These are phyloP conservation scores for Chiloscyllium plagiosum DNA, from an alignment of 2,113 vertebrate genomes.

Conservation along the genomic window DNA sequence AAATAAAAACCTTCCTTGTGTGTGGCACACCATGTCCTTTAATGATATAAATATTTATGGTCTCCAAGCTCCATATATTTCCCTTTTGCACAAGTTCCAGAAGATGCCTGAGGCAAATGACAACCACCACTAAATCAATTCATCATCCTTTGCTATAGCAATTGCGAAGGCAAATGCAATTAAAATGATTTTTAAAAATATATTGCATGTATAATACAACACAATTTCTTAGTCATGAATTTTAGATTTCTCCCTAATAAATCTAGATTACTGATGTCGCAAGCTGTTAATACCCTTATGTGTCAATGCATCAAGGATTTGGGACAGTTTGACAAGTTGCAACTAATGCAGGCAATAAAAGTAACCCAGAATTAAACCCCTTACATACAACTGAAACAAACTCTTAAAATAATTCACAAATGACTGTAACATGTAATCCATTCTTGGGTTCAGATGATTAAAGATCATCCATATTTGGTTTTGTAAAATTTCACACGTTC, in stretches of 20 bases:
- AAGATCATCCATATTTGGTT: conserved; percentile 9
- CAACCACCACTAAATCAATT: conserved; percentile 23
- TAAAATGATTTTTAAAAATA: not conserved
- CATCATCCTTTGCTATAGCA: not conserved
- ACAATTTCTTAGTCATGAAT: not conserved
- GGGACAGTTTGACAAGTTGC: not conserved
- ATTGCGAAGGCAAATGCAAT: not conserved
- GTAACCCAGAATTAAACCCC: not conserved
- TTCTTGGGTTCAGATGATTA: not conserved
- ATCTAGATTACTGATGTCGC: conserved; percentile 7
- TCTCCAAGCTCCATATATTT: not conserved
- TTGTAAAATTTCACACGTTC: not conserved
- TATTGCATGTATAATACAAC: conserved; percentile 3
- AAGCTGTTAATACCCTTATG: not conserved
- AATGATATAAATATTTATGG: not conserved
- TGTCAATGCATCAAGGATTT: conserved; percentile 3
- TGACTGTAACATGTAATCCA: not conserved
- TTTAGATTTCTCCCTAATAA: conserved; percentile 5
- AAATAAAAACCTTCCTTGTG: not conserved
- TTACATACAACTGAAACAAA: not conserved
- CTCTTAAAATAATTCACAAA: not conserved
- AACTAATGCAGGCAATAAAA: not conserved
- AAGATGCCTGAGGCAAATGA: conserved; percentile 11
- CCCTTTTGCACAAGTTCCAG: not conserved
- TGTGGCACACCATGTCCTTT: not conserved